Percentiles rank a stretch among this genome's conserved stretches.
Evolutionary conservation across 2,888 invertebrate genomes (phyloP).

Genomic region (Mechanitis messenoides): DNA sequence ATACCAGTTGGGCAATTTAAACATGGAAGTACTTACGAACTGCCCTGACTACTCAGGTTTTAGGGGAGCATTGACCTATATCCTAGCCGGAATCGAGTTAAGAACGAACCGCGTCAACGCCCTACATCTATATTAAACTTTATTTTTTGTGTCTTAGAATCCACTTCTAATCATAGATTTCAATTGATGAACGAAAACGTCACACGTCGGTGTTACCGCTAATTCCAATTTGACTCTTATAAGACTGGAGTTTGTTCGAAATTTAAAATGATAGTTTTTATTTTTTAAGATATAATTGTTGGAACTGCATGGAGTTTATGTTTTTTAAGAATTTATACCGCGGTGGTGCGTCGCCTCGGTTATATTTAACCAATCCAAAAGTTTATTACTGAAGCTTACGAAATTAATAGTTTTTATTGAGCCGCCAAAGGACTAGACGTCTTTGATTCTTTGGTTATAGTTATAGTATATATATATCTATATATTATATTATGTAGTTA

Average conservation of each 20-base stretch:
- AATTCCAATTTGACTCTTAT: conserved; percentile 62
- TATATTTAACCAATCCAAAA: conserved; percentile 73
- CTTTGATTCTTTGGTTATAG: conserved; percentile 42
- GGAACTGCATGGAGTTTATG: conserved; percentile 56
- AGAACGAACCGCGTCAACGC: conserved; percentile 49
- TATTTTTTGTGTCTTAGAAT: conserved; percentile 69
- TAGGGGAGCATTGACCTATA: conserved; percentile 77
- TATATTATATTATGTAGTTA: no score
- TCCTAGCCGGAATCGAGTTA: conserved; percentile 63
- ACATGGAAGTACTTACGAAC: conserved; percentile 71
- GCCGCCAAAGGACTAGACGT: conserved; percentile 67
- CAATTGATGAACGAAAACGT: conserved; percentile 48
- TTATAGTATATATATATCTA: no score
- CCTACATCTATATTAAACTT: conserved; percentile 59
- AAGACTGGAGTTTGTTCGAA: conserved; percentile 41
- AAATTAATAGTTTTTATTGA: conserved; percentile 75
- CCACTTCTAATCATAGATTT: conserved; percentile 65
- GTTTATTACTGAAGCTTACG: conserved; percentile 73
- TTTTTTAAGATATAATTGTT: conserved; percentile 38
- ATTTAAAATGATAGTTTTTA: conserved; percentile 35
- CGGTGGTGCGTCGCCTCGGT: conserved; percentile 57
- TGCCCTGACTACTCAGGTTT: conserved; percentile 72
- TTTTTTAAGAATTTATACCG: conserved; percentile 74
- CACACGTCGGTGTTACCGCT: conserved; percentile 50
- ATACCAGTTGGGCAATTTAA: conserved; percentile 73